Conservation (phyloP, 2,888 invertebrate species). For the Hydrotaea cyrtoneurina region DNA sequence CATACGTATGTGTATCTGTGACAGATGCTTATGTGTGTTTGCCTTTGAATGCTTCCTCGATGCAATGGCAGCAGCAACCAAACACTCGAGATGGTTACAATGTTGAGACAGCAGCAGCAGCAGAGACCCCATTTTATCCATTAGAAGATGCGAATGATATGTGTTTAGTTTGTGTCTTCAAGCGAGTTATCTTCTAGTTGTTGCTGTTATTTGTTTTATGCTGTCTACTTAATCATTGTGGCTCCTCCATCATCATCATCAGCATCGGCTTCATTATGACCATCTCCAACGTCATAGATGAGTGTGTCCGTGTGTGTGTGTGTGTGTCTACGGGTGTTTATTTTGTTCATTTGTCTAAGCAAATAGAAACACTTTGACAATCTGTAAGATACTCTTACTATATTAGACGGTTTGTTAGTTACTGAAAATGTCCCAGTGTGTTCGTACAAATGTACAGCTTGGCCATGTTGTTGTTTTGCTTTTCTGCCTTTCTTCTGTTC, state of each 20-base stretch:
- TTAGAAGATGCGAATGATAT: background rate
- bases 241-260: slow-evolving; percentile 32
- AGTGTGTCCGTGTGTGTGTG: slow-evolving; percentile 1
- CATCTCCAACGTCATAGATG: background rate
- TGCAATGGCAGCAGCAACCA: background rate
- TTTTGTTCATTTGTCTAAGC: slow-evolving; percentile 65
- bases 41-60: background rate
- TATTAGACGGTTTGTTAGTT: slow-evolving; percentile 63
- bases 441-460: background rate
- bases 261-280: slow-evolving; percentile 8
- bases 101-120: background rate
- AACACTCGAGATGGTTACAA: background rate
- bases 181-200: background rate
- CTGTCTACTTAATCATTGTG: slow-evolving; percentile 16
- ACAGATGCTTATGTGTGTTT: background rate
- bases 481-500: background rate
- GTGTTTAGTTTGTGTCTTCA: background rate
- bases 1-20: background rate
- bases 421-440: slow-evolving; percentile 43
- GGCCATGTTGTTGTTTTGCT: background rate
- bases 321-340: slow-evolving; percentile 5
- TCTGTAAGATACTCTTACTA: slow-evolving; percentile 52
- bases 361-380: slow-evolving; percentile 66
- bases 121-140: slow-evolving; percentile 14
- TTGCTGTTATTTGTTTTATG: background rate